Percentiles rank a stretch among this genome's conserved stretches.
phyloP scores from a whole-genome alignment of 2,888 invertebrate genomes.

The Halocaridina rubra region DNA sequence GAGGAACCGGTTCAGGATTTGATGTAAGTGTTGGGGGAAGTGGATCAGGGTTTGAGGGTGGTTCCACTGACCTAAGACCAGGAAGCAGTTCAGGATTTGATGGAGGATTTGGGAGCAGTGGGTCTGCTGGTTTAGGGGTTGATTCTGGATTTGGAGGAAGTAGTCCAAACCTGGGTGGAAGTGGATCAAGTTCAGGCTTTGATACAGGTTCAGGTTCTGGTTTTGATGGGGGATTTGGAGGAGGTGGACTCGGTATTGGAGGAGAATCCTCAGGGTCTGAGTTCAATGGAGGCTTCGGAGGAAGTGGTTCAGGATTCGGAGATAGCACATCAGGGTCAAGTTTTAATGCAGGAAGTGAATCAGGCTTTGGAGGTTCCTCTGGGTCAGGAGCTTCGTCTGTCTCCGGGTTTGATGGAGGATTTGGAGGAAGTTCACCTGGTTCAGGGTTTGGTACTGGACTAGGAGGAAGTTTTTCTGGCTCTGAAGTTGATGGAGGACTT shows the following conservation, averaged over 20 bases:
- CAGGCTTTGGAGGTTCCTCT: neutral
- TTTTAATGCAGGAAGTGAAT: neutral
- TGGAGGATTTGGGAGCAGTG: neutral
- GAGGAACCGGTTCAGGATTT: neutral
- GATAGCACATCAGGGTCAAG: neutral
- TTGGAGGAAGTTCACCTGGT: too few relatives aligned
- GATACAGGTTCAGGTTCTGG: neutral
- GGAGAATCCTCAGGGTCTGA: neutral
- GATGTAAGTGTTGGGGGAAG: neutral
- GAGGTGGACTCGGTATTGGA: neutral
- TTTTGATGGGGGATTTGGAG: neutral
- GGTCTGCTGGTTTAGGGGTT: neutral
- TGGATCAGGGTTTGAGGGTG: neutral
- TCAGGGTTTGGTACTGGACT: neutral
- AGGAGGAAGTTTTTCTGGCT: neutral
- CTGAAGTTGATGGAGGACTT: neutral
- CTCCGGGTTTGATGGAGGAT: neutral
- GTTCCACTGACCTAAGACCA: neutral
- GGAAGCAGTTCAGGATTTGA: neutral
- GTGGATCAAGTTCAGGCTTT: neutral
- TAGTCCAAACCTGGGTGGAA: neutral
- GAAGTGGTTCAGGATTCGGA: neutral
- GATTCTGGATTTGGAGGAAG: neutral
- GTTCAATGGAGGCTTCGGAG: too few relatives aligned
- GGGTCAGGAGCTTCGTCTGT: neutral